Conservation (phyloP, 1,140 invertebrate genomes). For the Ylistrum balloti region DNA sequence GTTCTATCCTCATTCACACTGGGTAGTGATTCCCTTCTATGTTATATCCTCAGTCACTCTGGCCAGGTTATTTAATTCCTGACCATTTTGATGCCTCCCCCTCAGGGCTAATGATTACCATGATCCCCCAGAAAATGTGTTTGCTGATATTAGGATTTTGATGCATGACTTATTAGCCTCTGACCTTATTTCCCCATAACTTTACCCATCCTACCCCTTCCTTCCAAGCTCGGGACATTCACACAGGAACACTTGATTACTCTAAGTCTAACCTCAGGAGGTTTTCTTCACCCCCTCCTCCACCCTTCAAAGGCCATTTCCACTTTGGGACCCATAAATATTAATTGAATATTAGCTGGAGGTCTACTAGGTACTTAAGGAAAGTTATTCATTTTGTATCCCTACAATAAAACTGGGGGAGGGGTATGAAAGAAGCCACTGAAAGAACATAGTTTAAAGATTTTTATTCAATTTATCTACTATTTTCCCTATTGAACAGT, state of each 20-base stretch:
- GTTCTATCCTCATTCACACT: too few relatives aligned
- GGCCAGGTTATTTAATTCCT: background rate
- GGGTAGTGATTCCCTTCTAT: too few relatives aligned
- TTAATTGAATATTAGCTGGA: conserved; percentile 39
- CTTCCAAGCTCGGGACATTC: background rate
- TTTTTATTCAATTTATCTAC: background rate
- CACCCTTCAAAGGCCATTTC: background rate
- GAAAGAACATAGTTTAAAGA: background rate
- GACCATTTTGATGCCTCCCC: background rate
- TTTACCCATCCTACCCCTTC: background rate
- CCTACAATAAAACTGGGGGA: background rate
- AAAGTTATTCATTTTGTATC: background rate
- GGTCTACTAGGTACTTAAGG: background rate
- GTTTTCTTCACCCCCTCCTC: background rate
- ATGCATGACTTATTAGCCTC: conserved; percentile 21
- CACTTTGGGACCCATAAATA: conserved; percentile 15
- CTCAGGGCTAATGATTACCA: background rate
- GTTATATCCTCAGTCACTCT: too few relatives aligned
- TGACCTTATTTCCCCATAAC: background rate
- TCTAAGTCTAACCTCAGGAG: background rate
- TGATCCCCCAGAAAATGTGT: background rate
- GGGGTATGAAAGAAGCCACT: background rate
- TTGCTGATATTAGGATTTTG: background rate
- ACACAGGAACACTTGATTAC: background rate
- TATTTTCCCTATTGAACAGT: background rate